phyloP scores from a whole-genome alignment of 2,888 invertebrate genomes.

The Athripsodes cinereus region DNA sequence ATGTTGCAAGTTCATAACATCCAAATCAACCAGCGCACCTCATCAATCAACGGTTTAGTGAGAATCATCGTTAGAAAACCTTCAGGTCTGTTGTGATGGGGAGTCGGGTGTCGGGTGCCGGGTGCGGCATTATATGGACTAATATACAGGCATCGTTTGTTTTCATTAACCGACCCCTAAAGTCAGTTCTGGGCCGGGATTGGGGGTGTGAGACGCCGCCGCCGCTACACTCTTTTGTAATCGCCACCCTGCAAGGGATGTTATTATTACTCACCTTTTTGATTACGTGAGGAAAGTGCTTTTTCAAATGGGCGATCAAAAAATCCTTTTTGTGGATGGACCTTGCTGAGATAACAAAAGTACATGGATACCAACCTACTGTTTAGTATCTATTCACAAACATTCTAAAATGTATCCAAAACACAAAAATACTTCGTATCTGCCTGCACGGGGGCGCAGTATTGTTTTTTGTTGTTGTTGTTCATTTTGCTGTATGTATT shows the following conservation, averaged over 20 bases:
- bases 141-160: conserved; percentile 27
- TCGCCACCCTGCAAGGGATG: conserved; percentile 5
- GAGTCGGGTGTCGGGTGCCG: conserved; percentile 1
- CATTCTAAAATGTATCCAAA: too few relatives aligned
- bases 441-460: too few relatives aligned
- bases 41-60: conserved; percentile 26
- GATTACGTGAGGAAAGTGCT: conserved; percentile 11
- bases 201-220: conserved; percentile 10
- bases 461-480: too few relatives aligned
- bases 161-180: conserved; percentile 23
- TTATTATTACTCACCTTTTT: conserved; percentile 14
- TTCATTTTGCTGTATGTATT: too few relatives aligned
- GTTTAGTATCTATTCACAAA: too few relatives aligned
- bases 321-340: neutral
- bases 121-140: conserved; percentile 17
- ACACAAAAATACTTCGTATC: too few relatives aligned
- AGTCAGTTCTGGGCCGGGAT: conserved; percentile 1
- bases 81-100: neutral
- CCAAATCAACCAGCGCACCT: conserved; percentile 1
- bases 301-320: neutral
- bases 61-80: conserved; percentile 17
- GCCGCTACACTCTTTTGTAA: conserved; percentile 12
- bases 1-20: too few relatives aligned
- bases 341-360: neutral
- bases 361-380: too few relatives aligned